Conservation (phyloP, 2,888 invertebrate species). For the Epirrhoe tristata region DNA sequence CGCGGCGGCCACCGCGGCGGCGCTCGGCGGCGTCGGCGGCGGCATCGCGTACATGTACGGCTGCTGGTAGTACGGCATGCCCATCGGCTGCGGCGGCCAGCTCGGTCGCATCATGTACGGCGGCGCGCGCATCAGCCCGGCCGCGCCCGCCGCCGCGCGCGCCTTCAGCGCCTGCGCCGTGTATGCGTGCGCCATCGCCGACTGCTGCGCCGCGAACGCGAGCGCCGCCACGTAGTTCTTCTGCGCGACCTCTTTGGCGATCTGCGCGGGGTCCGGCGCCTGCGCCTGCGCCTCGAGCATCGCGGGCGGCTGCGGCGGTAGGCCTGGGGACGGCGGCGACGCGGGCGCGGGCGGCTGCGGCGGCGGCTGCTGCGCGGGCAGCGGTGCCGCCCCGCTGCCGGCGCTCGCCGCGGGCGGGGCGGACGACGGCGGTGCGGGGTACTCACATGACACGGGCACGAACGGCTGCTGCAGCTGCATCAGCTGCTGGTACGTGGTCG, state of each 20-base stretch:
- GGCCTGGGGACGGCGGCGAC: constrained; percentile 57
- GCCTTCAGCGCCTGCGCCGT: constrained; percentile 89
- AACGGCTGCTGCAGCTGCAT: constrained; percentile 98
- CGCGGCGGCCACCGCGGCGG: constrained; percentile 73
- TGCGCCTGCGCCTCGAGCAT: constrained; percentile 46
- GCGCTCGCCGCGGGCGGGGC: constrained; percentile 84
- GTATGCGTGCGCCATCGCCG: constrained; percentile 80
- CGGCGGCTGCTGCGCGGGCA: constrained; percentile 72
- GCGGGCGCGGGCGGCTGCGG: constrained; percentile 68
- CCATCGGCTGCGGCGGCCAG: constrained; percentile 81
- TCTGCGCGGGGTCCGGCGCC: constrained; percentile 68
- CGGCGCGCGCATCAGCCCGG: constrained; percentile 74
- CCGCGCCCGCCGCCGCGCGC: constrained; percentile 83
- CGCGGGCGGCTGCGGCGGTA: constrained; percentile 74
- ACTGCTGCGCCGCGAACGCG: constrained; percentile 80
- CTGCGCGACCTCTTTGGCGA: constrained; percentile 93
- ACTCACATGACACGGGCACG: constrained; percentile 99
- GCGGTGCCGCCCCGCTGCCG: constrained; percentile 40
- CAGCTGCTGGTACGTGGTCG: constrained; percentile 97
- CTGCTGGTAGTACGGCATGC: constrained; percentile 81
- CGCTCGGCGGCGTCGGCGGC: constrained; percentile 76
- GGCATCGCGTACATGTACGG: constrained; percentile 82
- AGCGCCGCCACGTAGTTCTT: constrained; percentile 91
- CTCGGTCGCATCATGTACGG: constrained; percentile 73
- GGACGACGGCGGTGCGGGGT: constrained; percentile 90